phyloP scores from a whole-genome alignment of 2,888 invertebrate genomes.

The Lathronympha strigana region DNA sequence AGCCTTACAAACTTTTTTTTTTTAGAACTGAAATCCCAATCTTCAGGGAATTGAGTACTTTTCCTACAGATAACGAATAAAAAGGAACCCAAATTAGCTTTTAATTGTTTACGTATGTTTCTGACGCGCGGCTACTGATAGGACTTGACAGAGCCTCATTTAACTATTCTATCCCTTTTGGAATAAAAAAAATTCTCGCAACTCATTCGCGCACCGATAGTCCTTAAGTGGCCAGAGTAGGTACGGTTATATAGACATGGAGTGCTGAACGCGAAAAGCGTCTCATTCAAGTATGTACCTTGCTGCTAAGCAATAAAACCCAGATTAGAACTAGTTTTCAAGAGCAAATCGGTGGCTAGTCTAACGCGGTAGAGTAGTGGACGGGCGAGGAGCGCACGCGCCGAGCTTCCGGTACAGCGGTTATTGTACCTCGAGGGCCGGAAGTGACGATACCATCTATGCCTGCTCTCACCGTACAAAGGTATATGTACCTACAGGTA shows the following conservation, averaged over 20 bases:
- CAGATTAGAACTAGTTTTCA: background rate
- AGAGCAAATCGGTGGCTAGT: slow-evolving; percentile 29
- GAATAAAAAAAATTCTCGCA: background rate
- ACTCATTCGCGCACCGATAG: background rate
- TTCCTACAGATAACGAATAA: too few relatives aligned
- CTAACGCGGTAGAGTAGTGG: slow-evolving; percentile 45
- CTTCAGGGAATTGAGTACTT: too few relatives aligned
- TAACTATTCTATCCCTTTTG: too few relatives aligned
- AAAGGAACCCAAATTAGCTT: too few relatives aligned
- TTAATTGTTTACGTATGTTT: too few relatives aligned
- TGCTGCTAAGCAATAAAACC: background rate
- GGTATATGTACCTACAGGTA: slow-evolving; percentile 45
- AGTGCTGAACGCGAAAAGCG: background rate
- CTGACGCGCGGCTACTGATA: too few relatives aligned
- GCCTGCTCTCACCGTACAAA: slow-evolving; percentile 49
- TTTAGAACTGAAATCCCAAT: too few relatives aligned
- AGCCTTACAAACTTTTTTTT: too few relatives aligned
- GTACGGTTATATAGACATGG: background rate
- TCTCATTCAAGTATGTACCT: background rate
- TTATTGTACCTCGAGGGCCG: slow-evolving; percentile 62
- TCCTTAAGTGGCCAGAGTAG: background rate
- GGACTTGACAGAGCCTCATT: too few relatives aligned
- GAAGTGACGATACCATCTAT: slow-evolving; percentile 71
- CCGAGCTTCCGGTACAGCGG: slow-evolving; percentile 66
- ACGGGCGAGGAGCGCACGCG: slow-evolving; percentile 72